A percentile compares a stretch with the other conserved stretches of the same genome.
Conservation (phyloP, 2,888 invertebrate genomes). For the Drepana falcataria region DNA sequence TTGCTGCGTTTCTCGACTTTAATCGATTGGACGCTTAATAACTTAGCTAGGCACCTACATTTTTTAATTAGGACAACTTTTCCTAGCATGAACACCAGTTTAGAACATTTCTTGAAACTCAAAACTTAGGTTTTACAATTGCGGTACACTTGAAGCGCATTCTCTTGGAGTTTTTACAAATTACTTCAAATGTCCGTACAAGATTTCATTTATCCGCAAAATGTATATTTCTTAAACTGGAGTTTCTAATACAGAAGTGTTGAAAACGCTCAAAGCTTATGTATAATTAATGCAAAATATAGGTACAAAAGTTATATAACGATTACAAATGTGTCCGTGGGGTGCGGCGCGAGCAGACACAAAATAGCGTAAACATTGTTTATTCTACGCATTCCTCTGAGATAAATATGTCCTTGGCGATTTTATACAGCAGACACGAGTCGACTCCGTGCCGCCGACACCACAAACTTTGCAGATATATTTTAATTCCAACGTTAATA, state of each 20-base stretch:
- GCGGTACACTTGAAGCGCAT: too few relatives aligned
- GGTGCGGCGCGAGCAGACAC: constrained; percentile 48
- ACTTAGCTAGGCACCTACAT: constrained; percentile 26
- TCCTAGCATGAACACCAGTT: too few relatives aligned
- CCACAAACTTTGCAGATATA: constrained; percentile 38
- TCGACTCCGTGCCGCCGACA: constrained; percentile 30
- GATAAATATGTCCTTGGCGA: constrained; percentile 75
- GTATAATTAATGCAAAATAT: background rate
- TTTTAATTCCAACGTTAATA: constrained; percentile 38
- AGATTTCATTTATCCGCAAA: too few relatives aligned
- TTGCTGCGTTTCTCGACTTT: constrained; percentile 58
- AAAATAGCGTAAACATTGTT: constrained; percentile 66
- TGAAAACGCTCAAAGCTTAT: too few relatives aligned
- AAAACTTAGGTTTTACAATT: too few relatives aligned
- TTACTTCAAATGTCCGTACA: too few relatives aligned
- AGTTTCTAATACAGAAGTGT: too few relatives aligned
- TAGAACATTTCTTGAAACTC: too few relatives aligned
- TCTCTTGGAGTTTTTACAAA: too few relatives aligned
- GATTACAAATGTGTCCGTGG: constrained; percentile 28
- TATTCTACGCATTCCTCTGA: constrained; percentile 69
- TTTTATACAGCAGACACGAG: constrained; percentile 56
- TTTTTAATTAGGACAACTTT: constrained; percentile 9
- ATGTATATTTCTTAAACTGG: too few relatives aligned
- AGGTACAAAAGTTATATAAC: constrained; percentile 5
- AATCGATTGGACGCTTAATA: constrained; percentile 49